Base-by-base conservation (phyloP, 1,140 invertebrate species). In the Psilanteris sp. region DNA sequence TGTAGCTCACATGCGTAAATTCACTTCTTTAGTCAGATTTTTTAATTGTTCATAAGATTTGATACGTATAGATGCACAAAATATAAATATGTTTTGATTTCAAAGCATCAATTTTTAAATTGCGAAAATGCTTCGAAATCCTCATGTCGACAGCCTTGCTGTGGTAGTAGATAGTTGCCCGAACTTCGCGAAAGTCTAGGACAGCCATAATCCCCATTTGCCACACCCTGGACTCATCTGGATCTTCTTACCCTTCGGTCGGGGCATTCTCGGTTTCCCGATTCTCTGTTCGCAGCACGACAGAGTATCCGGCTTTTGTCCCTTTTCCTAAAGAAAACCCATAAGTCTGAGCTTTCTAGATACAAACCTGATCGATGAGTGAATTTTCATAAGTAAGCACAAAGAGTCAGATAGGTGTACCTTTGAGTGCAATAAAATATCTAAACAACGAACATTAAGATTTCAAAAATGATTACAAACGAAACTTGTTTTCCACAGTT, bases 131-230 rank as follows among this genome's bases (percentile, higher is more conserved):
- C 9, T 14, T 36, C 22, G 22, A 46, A 57, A 59, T 61, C 39
- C 54, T 48, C 37, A 24, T 54, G 22, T 55, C 32, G 22, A 14
- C 52, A 37, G 78, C 79, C 66, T 77, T 61, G 50, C 76, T 44
- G 70, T 57, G 59, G 70, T 80, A 78, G 44, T 41, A 27, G 81
- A 79, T 81, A 78, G 74, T 68, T 77, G 74, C 57, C 71, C 44
- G 62, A 79, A 83, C 15, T 73, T 73, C 22, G 24, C 43, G 43
- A 75, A 54, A 73, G 76, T 76, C 76, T 78, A 77, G 77, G 72
- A 75, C 75, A 81, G 79, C 77, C 77, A 76, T 84, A 84, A 83
- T 83, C 80, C 79, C 79, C 79, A 79, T 77, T 81, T 73, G 79
- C 81, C 78, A 80, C 78, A 79, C 75, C 75, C 71, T 68, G 72